Evolutionary conservation across 1,140 invertebrate species (phyloP).

Genomic region (Danaus plexippus): DNA sequence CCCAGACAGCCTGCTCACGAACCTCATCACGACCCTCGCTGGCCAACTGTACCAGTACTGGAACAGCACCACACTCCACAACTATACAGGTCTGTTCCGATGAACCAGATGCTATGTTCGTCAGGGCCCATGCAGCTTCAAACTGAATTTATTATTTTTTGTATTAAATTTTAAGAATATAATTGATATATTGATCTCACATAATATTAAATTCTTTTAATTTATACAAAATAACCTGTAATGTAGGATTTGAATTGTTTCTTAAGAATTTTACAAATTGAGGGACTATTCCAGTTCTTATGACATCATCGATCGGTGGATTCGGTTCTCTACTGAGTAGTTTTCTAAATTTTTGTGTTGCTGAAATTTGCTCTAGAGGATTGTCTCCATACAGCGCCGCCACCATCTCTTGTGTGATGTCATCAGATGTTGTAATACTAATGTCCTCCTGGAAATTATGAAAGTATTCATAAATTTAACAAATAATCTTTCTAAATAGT

Average conservation of each 20-base stretch:
- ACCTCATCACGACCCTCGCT: conserved; percentile 92
- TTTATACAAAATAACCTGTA: conserved; percentile 77
- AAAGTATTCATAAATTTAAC: neutral
- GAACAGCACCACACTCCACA: conserved; percentile 94
- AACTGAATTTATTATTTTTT: conserved; percentile 75
- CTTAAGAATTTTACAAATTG: conserved; percentile 95
- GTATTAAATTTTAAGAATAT: conserved; percentile 2
- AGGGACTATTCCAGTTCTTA: conserved; percentile 95
- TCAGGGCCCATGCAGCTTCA: conserved; percentile 98
- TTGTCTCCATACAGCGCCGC: conserved; percentile 87
- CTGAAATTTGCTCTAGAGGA: conserved; percentile 85
- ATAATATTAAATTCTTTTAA: neutral
- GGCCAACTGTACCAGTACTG: conserved; percentile 90
- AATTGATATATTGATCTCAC: conserved; percentile 1
- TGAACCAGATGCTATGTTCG: conserved; percentile 98
- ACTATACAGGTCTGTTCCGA: conserved; percentile 94
- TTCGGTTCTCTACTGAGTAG: conserved; percentile 95
- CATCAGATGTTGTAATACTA: conserved; percentile 45
- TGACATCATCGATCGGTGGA: conserved; percentile 99
- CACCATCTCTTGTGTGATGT: conserved; percentile 86
- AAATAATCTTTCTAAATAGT: neutral
- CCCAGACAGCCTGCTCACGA: conserved; percentile 97
- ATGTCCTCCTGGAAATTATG: conserved; percentile 47
- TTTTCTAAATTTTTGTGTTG: conserved; percentile 96
- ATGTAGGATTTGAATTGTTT: conserved; percentile 84